Evolutionary conservation across 2,113 vertebrate species (phyloP), one percentile per base, ranked within the genome.

Genomic region (Mugil cephalus): DNA sequence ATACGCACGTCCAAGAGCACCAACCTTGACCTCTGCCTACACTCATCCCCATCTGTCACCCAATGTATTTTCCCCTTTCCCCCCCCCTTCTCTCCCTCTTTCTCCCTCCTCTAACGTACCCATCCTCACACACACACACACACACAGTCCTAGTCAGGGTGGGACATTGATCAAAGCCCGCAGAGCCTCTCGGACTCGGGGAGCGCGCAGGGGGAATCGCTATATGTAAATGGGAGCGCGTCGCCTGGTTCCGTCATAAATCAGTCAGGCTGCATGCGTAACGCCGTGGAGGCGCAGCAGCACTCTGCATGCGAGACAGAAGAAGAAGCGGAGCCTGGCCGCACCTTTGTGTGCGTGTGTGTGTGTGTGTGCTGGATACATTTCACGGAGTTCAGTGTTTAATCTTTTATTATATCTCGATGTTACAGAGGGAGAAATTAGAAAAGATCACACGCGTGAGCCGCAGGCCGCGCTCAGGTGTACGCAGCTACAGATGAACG

Each of bases 1-100:
- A 6, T 24, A 7, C 93, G 91, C 93, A 69, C 84, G 94, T 73
- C 77, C 46, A 45, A 76, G 74, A 79, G 72, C 64, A 50, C 48
- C 95, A 95, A 96, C 96, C 95, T 96, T 96, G 95, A 96, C 96
- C 95, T 96, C 95, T 95, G 88, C 90, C 88, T 94, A 93, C 94
- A 95, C 95, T 93, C 93, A 80, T 90, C 95, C 96, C 95, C 96
- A 96, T 97, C 96, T 96, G 95, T 94, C 95, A 92, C 94, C 94
- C 93, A 67, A 47, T 74, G 63, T 89, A 90, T 91, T 90, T 90
- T 80, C 77, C 76, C 73, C 50, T 65, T 60, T 40, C 59, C 56
- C 34, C 34, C 13, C 15, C 38, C 70, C 38, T 54, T 67, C 55
- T 62, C 42, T 46, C 38, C 45, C 48, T 46, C 35, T n/a, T 40